Conservation (phyloP, 2,113 vertebrate genomes). For the Hippocampus mohnikei region DNA sequence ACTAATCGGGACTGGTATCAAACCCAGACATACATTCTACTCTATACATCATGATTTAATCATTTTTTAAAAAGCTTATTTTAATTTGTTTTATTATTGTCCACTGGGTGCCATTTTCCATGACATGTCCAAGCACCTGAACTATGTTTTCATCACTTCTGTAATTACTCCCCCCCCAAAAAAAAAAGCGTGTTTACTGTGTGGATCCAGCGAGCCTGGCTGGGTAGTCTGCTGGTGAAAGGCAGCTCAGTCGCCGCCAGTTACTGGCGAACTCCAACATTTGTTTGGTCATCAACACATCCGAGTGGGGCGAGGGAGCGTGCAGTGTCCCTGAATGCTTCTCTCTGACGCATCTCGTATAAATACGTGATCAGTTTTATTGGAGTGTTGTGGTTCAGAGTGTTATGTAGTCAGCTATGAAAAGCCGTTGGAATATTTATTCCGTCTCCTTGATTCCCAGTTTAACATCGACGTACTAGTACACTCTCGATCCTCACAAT, state of each 20-base stretch:
- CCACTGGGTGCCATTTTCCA: neutral
- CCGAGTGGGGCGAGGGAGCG: conserved; percentile 17
- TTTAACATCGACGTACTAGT: no score
- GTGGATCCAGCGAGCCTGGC: conserved; percentile 5
- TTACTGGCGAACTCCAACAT: conserved; percentile 59
- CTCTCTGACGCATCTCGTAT: neutral
- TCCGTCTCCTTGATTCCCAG: no score
- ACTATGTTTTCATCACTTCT: neutral
- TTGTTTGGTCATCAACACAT: conserved; percentile 62
- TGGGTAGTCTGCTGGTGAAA: conserved; percentile 18
- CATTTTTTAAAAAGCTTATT: neutral
- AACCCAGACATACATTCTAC: neutral
- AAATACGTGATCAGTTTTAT: neutral
- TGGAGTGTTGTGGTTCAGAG: neutral
- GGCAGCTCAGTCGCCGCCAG: conserved; percentile 48
- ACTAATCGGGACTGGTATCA: no score
- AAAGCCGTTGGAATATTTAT: no score
- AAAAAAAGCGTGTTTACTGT: neutral
- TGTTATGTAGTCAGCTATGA: neutral
- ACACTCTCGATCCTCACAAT: no score
- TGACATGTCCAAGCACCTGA: neutral
- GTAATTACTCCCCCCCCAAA: neutral
- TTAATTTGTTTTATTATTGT: neutral
- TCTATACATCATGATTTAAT: neutral
- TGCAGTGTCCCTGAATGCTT: conserved; percentile 1